Evolutionary conservation across 2,113 vertebrate genomes (phyloP), one percentile per base, ranked within the genome.

Genomic region (Aptenodytes patagonicus): DNA sequence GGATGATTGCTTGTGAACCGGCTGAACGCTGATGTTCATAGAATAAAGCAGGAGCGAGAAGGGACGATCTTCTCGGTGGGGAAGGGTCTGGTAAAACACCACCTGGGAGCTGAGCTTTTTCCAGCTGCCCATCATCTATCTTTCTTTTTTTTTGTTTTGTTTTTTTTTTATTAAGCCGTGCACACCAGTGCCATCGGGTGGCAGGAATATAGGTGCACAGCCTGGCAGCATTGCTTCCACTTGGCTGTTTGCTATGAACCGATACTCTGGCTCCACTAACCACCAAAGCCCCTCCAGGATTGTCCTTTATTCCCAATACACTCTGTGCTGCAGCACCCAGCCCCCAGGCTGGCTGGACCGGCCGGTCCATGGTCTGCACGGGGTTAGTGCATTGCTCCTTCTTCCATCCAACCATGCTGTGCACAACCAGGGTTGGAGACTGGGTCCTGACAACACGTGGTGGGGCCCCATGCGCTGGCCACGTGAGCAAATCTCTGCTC

Each of bases 321-420:
- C 13, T 17, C 65, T 31, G 29, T 60, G 42, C 21, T 71, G 76
- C 49, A 51, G 60, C 60, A 46, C 16, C 3, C 9, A 72, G 42
- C 14, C n/a, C 25, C 31, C 10, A 28, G 52, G 28, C 36, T 69
- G 75, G 26, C 36, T 46, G 28, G 58, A 47, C 34, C 3, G 1
- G 20, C 54, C 34, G n/a, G 32, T 40, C 10, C 31, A 15, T 19
- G 58, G 34, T 77, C n/a, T 72, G 31, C n/a, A 5, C 5, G 19
- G 47, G 38, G 49, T 34, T 34, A 40, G 19, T 4, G 21, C 65
- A 31, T 17, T 2, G 0, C 64, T 57, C 29, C 21, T 36, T 54
- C 52, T 17, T 78, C 40, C 3, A 2, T 11, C 52, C n/a, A 9
- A 18, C 64, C 46, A 24, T 0, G 1, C 36, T 51, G 32, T 7